Evolutionary conservation across 2,113 vertebrate genomes (phyloP).

Genomic region (Phaetusa simplex): DNA sequence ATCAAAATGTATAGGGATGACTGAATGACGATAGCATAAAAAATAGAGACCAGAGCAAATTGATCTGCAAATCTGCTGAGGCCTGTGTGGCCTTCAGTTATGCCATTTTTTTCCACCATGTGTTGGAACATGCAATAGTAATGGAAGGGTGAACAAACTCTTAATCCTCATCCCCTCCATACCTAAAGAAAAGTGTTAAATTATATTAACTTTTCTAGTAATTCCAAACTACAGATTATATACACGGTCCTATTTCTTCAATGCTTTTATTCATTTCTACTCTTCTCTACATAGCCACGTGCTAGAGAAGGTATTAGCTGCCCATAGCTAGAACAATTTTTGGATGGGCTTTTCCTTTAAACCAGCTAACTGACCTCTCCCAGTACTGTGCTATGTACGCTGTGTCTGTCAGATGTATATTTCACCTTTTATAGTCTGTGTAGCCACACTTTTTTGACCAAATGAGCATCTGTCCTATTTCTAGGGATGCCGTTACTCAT

Average conservation of each 20-base stretch:
- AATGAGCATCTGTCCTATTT: neutral
- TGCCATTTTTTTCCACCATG: neutral
- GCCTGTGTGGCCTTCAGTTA: neutral
- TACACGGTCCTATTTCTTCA: neutral
- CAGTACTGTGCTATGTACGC: neutral
- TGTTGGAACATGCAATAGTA: neutral
- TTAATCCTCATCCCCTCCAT: neutral
- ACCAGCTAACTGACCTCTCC: neutral
- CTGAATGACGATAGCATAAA: neutral
- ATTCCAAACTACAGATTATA: neutral
- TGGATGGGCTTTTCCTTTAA: neutral
- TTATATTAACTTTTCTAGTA: neutral
- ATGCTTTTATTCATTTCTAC: neutral
- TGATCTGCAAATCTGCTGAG: neutral
- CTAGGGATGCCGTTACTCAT: neutral
- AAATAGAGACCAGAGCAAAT: neutral
- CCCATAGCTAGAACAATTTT: neutral
- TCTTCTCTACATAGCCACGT: neutral
- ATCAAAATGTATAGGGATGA: neutral
- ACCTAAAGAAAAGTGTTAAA: neutral
- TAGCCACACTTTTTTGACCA: neutral
- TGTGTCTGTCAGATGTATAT: neutral
- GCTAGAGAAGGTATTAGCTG: neutral
- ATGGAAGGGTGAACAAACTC: neutral
- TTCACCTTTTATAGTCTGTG: neutral